Percentiles rank a stretch among this genome's conserved stretches.
Conservation (phyloP, 2,113 vertebrate species). For the Mormoops blainvillei region DNA sequence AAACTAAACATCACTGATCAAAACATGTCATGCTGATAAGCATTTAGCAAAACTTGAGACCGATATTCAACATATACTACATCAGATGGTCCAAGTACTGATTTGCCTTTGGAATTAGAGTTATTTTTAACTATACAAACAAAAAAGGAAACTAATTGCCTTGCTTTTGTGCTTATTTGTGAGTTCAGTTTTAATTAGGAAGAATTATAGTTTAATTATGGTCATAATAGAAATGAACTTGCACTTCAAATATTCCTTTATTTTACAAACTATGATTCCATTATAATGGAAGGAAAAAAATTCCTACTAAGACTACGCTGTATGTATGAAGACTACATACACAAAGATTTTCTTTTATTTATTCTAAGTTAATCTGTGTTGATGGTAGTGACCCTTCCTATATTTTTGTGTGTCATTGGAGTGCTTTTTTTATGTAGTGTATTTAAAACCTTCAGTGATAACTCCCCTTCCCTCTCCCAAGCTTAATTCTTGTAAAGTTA, state of each 20-base stretch:
- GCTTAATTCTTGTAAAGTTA: conserved; percentile 2
- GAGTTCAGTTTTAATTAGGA: conserved; percentile 6
- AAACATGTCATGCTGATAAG: neutral
- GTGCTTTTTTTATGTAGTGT: neutral
- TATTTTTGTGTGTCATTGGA: neutral
- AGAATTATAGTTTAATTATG: neutral
- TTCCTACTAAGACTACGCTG: neutral
- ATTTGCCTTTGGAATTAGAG: neutral
- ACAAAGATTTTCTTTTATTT: neutral
- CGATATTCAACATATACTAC: neutral
- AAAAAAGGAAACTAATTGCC: neutral
- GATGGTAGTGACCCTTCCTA: neutral
- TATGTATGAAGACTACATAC: too few species aligned
- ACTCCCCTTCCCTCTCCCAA: neutral
- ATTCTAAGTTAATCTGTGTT: neutral
- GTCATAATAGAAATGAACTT: neutral
- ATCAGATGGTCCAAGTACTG: neutral
- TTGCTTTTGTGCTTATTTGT: neutral
- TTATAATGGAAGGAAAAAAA: neutral
- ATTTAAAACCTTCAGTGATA: neutral
- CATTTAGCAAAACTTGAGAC: neutral
- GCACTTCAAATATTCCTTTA: neutral
- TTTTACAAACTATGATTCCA: neutral
- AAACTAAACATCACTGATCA: neutral
- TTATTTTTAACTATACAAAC: neutral